Evolutionary conservation across 2,797 vertebrate genomes (phyloP).

Genomic region (Coregonus sp.): DNA sequence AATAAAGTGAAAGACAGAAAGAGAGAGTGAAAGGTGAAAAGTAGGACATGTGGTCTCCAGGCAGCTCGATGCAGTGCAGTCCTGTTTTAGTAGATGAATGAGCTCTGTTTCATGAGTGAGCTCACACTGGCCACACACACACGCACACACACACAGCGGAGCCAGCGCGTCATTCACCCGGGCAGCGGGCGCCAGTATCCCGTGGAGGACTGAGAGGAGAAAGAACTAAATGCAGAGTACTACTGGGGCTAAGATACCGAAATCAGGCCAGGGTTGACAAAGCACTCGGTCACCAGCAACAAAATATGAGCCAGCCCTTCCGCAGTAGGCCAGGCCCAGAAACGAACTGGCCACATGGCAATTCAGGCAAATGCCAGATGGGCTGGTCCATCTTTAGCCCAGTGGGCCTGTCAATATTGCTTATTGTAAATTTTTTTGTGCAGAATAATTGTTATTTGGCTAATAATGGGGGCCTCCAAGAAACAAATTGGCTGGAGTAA

Average conservation of each 20-base stretch:
- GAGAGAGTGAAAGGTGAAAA: not conserved
- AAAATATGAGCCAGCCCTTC: slow-evolving; percentile 50
- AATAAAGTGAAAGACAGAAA: not conserved
- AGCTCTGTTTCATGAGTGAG: too few relatives aligned
- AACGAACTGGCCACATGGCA: not conserved
- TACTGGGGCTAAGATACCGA: slow-evolving; percentile 32
- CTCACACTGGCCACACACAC: not conserved
- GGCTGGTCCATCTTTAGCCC: not conserved
- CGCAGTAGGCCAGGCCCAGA: slow-evolving; percentile 34
- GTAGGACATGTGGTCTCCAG: not conserved
- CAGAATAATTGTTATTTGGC: too few relatives aligned
- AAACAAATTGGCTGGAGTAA: too few relatives aligned
- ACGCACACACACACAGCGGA: not conserved
- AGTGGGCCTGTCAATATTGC: not conserved
- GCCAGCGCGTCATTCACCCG: not conserved
- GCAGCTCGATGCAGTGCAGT: too few relatives aligned
- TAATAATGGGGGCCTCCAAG: too few relatives aligned
- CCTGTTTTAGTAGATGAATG: too few relatives aligned
- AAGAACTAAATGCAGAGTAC: slow-evolving; percentile 38
- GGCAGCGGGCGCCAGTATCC: slow-evolving; percentile 35
- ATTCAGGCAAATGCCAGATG: not conserved
- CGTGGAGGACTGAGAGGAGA: slow-evolving; percentile 33
- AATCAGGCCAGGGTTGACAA: slow-evolving; percentile 54
- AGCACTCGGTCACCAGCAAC: slow-evolving; percentile 50
- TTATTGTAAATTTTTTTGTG: too few relatives aligned